Conservation (phyloP, 2,797 vertebrate species). For the Sus cebifrons region DNA sequence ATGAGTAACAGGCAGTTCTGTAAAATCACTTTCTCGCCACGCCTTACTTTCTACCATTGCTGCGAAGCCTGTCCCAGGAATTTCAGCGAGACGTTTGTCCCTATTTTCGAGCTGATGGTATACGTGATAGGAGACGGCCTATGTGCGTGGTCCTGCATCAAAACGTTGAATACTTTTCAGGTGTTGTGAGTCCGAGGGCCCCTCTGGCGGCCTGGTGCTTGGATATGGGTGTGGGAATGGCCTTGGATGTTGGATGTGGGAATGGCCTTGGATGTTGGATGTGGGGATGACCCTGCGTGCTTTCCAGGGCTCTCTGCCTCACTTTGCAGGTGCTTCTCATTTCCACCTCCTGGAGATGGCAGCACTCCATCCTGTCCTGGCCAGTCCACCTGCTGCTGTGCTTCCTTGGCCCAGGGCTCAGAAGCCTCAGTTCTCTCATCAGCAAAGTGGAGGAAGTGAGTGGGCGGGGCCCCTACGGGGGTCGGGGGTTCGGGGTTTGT, state of each 20-base stretch:
- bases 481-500: too few relatives aligned
- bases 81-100: neutral
- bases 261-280: neutral
- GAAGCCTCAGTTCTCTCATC: neutral
- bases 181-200: neutral
- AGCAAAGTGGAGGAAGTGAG: neutral
- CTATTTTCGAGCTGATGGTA: neutral
- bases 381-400: too few relatives aligned
- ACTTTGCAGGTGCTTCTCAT: neutral
- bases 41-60: neutral
- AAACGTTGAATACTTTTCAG: neutral
- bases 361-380: fast-evolving
- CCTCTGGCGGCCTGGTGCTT: too few relatives aligned
- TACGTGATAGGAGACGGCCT: neutral
- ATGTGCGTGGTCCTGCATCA: neutral
- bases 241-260: neutral
- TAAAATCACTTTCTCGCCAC: neutral
- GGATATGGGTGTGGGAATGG: neutral
- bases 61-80: neutral
- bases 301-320: neutral
- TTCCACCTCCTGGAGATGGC: neutral
- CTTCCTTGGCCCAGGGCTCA: neutral
- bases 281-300: neutral
- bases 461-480: neutral
- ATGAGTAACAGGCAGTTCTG: neutral